These are phyloP conservation scores for Perodicticus potto DNA, from an alignment of 2,797 vertebrate species.

Conservation along the genomic window DNA sequence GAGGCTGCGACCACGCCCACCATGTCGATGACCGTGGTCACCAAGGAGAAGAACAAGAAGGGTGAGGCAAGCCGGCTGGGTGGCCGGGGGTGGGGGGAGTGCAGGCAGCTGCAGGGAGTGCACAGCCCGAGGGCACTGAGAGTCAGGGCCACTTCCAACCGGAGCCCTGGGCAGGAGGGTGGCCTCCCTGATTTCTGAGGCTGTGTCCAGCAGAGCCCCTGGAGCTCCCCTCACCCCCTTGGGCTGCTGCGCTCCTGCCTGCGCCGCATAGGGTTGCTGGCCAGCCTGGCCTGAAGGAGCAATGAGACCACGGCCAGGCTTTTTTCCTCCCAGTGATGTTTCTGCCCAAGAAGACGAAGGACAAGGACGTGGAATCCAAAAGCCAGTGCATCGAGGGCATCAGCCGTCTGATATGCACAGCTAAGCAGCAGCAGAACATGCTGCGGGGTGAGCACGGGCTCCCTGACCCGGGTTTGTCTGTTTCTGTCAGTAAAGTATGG, in stretches of 20 bases:
- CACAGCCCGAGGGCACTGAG: neutral
- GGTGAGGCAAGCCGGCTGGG: constrained; percentile 86
- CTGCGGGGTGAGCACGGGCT: constrained; percentile 89
- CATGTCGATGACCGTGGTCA: constrained; percentile 99
- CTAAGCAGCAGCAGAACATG: constrained; percentile 99
- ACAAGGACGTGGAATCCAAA: constrained; percentile 97
- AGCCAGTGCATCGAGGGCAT: constrained; percentile 99
- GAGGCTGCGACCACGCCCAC: constrained; percentile 92
- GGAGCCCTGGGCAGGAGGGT: neutral
- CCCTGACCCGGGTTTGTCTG: neutral
- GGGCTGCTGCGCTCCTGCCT: neutral
- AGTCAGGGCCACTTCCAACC: neutral
- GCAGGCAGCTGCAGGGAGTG: too few species aligned
- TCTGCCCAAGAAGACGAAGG: constrained; percentile 98
- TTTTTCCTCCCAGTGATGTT: constrained; percentile 95
- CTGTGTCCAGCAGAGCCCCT: neutral
- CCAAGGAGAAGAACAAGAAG: constrained; percentile 99
- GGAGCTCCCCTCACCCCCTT: too few species aligned
- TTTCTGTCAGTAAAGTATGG: neutral
- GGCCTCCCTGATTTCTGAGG: accelerated
- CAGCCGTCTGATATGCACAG: constrained; percentile 98
- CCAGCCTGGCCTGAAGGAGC: neutral
- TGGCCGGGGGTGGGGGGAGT: neutral
- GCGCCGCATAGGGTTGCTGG: neutral
- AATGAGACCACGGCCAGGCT: neutral